Evolutionary conservation across 2,888 invertebrate genomes (phyloP), one percentile per base, ranked within the genome.

Genomic region (Drosophila parthenogenetica): DNA sequence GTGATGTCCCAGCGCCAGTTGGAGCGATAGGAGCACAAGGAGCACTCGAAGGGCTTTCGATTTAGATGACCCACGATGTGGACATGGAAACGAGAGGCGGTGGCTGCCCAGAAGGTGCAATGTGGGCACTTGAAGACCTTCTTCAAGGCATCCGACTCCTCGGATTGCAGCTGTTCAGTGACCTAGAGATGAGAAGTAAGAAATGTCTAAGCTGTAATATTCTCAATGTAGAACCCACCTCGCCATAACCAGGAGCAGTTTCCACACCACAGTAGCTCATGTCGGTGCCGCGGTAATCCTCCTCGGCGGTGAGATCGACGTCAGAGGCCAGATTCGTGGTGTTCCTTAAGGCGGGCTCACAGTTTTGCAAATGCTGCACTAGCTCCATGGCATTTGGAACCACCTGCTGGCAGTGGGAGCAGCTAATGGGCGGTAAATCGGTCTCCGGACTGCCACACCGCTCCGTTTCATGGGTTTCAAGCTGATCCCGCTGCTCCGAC

Each of bases 1-100:
- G 97, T 97, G 68, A 98, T 97, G 93, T 98, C 98, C 97, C 98
- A 98, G 77, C 98, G 95, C 98, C 98, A 98, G 91, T 98, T 98
- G 35, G 98, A 98, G 83, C 97, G 95, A 91, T 98, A 97, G 61
- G 97, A 95, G 93, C 98, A 99, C 13, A 97, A 93, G 0, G 98
- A 98, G 93, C 99, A 99, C 92, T 98, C 97, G 91, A 98, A 99
- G 1, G 98, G 98, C 90, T 98, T 97, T 89, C 96, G 96, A 92
- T 98, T 98, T 77, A 97, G 93, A 93, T 98, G 98, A 4, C 97
- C 97, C 17, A 98, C 97, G 77, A 98, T 97, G 91, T 98, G 98
- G 5, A 98, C 97, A 92, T 98, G 98, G 91, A 98, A 98, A 67
- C 98, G 94, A 14, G 97, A 97, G n/a, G 98, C 97, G 13, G 98